These are phyloP conservation scores for Ptilorrhoa leucosticta DNA, from an alignment of 2,113 vertebrate species.

Conservation along the genomic window DNA sequence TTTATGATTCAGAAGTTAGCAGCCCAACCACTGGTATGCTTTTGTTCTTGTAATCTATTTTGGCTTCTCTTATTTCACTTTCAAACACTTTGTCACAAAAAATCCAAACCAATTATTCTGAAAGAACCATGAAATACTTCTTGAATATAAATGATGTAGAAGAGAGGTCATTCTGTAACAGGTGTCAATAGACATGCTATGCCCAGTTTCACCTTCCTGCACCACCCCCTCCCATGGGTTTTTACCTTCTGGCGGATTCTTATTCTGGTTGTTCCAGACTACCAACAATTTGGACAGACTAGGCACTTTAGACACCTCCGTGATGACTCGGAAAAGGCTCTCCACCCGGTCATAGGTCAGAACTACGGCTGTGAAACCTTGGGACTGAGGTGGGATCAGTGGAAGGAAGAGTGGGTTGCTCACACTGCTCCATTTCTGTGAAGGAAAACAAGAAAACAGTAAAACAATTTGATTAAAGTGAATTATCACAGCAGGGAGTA, in stretches of 20 bases:
- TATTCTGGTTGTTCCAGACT: constrained; percentile 99
- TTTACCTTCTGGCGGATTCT: constrained; percentile 95
- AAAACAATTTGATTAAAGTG: neutral
- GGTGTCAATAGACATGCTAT: neutral
- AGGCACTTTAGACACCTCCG: constrained; percentile 95
- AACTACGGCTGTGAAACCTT: constrained; percentile 95
- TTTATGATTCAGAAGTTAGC: neutral
- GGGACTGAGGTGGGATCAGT: constrained; percentile 90
- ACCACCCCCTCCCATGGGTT: neutral
- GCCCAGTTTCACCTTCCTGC: neutral
- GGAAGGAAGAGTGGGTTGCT: constrained; percentile 96
- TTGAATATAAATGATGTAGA: neutral
- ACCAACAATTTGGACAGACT: constrained; percentile 94
- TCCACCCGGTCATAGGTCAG: constrained; percentile 96
- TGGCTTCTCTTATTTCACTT: neutral
- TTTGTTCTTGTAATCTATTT: neutral
- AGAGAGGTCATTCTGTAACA: neutral
- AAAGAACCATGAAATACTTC: neutral
- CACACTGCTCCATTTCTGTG: constrained; percentile 93
- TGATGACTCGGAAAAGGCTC: constrained; percentile 97
- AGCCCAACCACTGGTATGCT: neutral
- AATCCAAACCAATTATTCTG: neutral
- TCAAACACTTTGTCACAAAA: neutral
- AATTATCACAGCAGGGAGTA: neutral
- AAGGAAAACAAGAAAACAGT: neutral